These are phyloP conservation scores for Jordanella pulchra DNA, from an alignment of 2,797 vertebrate genomes.

Conservation along the genomic window DNA sequence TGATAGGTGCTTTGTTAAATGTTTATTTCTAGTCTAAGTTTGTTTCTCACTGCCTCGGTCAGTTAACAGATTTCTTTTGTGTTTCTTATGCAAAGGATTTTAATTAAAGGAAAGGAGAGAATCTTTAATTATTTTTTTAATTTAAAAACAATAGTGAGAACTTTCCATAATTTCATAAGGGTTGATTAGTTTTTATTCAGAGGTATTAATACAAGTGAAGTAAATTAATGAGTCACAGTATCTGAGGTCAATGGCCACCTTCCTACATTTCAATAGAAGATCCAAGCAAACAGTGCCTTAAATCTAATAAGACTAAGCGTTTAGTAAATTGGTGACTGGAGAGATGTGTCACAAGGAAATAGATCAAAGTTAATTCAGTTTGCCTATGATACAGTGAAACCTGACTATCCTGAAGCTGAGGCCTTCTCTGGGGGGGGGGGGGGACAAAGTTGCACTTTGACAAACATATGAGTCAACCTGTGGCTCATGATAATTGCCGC, in stretches of 20 bases:
- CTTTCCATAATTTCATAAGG: not conserved
- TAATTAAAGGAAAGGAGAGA: not conserved
- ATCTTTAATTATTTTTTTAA: not conserved
- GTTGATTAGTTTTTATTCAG: not conserved
- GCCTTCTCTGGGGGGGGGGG: constrained; percentile 43
- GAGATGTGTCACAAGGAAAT: constrained; percentile 26
- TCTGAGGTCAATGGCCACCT: not conserved
- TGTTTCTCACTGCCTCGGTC: not conserved
- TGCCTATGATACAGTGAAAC: constrained; percentile 35
- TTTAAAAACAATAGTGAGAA: not conserved
- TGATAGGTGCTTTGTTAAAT: too few species aligned
- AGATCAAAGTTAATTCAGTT: constrained; percentile 51
- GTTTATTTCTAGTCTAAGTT: not conserved
- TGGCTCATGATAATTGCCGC: constrained; percentile 75
- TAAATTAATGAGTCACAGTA: not conserved
- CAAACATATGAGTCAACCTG: constrained; percentile 83
- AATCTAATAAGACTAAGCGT: constrained; percentile 5
- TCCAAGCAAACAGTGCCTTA: constrained; percentile 26
- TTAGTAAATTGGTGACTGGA: constrained; percentile 37
- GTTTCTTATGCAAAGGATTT: not conserved
- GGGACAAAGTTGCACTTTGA: constrained; percentile 62
- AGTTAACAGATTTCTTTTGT: not conserved
- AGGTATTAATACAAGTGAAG: not conserved
- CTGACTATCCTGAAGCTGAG: constrained; percentile 31
- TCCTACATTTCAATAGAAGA: not conserved